Evolutionary conservation across 1,140 invertebrate species (phyloP).

Genomic region (Procambarus virginalis): DNA sequence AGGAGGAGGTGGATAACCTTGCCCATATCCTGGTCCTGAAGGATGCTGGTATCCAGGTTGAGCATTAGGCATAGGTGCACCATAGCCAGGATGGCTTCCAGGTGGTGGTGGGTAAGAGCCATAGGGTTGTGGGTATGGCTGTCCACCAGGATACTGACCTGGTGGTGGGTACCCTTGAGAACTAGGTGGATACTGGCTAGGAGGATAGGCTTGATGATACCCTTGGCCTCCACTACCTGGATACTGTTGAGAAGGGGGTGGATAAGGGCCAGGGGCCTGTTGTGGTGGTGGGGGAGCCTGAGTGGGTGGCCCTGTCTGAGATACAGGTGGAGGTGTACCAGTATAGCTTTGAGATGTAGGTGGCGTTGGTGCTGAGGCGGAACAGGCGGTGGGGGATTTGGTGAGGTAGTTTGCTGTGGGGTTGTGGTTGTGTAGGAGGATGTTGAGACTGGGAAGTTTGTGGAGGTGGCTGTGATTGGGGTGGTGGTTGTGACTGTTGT

Average conservation of each 20-base stretch:
- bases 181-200: slow-evolving; percentile 62
- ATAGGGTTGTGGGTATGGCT: slow-evolving; percentile 69
- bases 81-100: slow-evolving; percentile 67
- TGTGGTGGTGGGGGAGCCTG: slow-evolving; percentile 71
- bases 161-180: slow-evolving; percentile 62
- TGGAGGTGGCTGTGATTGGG: slow-evolving; percentile 56
- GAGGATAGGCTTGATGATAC: slow-evolving; percentile 64
- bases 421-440: slow-evolving; percentile 72
- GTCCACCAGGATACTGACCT: slow-evolving; percentile 60
- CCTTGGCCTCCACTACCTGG: slow-evolving; percentile 58
- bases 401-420: slow-evolving; percentile 72
- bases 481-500: slow-evolving; percentile 52
- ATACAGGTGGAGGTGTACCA: slow-evolving; percentile 65
- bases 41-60: slow-evolving; percentile 69
- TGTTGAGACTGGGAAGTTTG: slow-evolving; percentile 42
- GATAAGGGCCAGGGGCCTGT: slow-evolving; percentile 74
- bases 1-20: slow-evolving; percentile 74
- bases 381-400: slow-evolving; percentile 56
- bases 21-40: slow-evolving; percentile 74
- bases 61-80: slow-evolving; percentile 68
- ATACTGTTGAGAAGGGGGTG: slow-evolving; percentile 53
- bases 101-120: slow-evolving; percentile 68
- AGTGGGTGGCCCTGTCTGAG: slow-evolving; percentile 48
- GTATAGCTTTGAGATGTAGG: slow-evolving; percentile 69
- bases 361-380: slow-evolving; percentile 68